Percentiles rank a stretch among this genome's conserved stretches.
phyloP scores from a whole-genome alignment of 2,113 vertebrate genomes.

The Toxotes jaculatrix region DNA sequence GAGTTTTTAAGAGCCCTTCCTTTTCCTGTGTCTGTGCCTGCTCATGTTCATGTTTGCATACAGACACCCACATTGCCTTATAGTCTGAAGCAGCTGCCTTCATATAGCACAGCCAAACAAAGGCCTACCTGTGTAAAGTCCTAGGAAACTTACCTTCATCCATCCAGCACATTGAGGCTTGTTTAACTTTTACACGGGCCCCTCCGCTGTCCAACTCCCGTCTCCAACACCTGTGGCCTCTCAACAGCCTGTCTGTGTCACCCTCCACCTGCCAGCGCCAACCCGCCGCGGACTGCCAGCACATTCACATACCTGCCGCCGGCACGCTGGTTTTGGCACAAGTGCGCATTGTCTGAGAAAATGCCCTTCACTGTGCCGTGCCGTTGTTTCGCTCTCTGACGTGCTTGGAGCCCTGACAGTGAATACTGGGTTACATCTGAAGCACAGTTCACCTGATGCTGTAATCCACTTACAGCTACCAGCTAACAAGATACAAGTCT shows the following conservation, averaged over 20 bases:
- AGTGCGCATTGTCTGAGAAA: slow-evolving; percentile 27
- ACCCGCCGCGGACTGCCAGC: slow-evolving; percentile 32
- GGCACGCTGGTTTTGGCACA: neutral
- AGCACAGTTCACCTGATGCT: slow-evolving; percentile 7
- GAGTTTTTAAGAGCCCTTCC: neutral
- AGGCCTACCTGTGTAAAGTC: slow-evolving; percentile 70
- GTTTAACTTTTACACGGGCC: slow-evolving; percentile 62
- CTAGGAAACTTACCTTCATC: slow-evolving; percentile 67
- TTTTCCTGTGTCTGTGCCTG: slow-evolving; percentile 50
- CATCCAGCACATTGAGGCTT: slow-evolving; percentile 66
- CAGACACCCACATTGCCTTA: slow-evolving; percentile 65
- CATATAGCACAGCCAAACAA: slow-evolving; percentile 61
- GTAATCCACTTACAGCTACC: slow-evolving; percentile 23
- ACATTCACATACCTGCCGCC: slow-evolving; percentile 13
- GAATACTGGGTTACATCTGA: neutral
- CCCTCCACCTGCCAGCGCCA: slow-evolving; percentile 48
- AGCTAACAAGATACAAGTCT: neutral
- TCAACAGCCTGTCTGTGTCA: slow-evolving; percentile 68
- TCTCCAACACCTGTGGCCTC: slow-evolving; percentile 68
- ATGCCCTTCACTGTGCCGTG: neutral
- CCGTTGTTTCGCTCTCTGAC: slow-evolving; percentile 10
- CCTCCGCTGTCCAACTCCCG: slow-evolving; percentile 56
- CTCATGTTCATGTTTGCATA: slow-evolving; percentile 47
- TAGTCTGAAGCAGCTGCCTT: slow-evolving; percentile 39
- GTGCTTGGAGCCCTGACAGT: neutral